Percentiles rank a stretch among this genome's conserved stretches.
Conservation (phyloP, 2,113 vertebrate genomes). For the Macrotis lagotis region DNA sequence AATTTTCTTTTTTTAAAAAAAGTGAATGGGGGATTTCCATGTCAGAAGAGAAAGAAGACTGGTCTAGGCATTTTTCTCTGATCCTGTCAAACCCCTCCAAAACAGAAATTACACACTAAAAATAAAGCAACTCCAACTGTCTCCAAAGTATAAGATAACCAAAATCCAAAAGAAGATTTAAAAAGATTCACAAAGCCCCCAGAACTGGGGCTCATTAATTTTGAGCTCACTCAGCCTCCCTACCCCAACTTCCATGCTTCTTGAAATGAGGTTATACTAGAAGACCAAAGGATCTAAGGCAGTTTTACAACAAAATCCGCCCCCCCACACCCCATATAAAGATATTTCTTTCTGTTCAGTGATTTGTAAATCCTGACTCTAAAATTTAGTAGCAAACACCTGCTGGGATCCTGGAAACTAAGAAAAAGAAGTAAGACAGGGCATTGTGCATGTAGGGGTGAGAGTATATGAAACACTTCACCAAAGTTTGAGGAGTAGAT, state of each 20-base stretch:
- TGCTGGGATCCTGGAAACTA: not conserved
- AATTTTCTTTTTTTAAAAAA: not conserved
- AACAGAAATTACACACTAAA: not conserved
- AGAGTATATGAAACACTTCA: not conserved
- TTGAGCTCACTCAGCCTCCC: not conserved
- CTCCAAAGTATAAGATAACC: not conserved
- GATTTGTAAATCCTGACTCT: not conserved
- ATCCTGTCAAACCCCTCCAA: not conserved
- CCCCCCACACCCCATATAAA: not conserved
- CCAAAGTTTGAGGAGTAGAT: not conserved
- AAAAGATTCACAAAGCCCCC: not conserved
- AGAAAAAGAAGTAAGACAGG: not conserved
- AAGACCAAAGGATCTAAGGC: not conserved
- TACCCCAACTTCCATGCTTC: not conserved
- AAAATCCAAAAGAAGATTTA: not conserved
- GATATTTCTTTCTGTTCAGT: not conserved
- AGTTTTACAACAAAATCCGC: not conserved
- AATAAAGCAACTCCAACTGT: not conserved
- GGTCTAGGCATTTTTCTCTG: not conserved
- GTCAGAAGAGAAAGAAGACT: not conserved
- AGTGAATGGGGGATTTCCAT: not conserved
- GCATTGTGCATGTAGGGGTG: not conserved
- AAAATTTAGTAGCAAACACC: not conserved
- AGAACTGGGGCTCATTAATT: not conserved
- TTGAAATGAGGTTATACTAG: not conserved